Percentiles rank a stretch among this genome's conserved stretches.
These are phyloP conservation scores for Fulica atra DNA, from an alignment of 2,113 vertebrate genomes.

Conservation along the genomic window DNA sequence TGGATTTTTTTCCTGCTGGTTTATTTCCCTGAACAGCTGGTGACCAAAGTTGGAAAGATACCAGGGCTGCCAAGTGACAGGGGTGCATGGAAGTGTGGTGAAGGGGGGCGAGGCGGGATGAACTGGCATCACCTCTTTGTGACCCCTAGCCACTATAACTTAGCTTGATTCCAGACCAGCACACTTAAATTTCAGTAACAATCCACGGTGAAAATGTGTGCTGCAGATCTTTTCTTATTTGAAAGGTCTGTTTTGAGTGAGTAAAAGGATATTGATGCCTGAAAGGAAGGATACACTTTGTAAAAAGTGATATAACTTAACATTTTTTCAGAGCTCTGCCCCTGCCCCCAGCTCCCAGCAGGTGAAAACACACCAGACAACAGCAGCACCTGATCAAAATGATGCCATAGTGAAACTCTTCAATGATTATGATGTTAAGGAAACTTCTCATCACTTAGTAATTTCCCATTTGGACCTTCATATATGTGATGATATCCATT, in stretches of 20 bases:
- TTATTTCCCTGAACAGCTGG: background rate
- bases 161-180: background rate
- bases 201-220: background rate
- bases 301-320: slow-evolving; percentile 11
- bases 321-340: slow-evolving; percentile 81
- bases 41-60: background rate
- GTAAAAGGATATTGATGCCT: background rate
- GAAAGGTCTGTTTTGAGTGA: background rate
- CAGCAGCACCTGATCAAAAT: slow-evolving; percentile 81
- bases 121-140: background rate
- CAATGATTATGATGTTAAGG: slow-evolving; percentile 89
- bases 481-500: slow-evolving; percentile 96
- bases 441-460: slow-evolving; percentile 96
- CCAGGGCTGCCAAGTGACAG: background rate
- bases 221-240: background rate
- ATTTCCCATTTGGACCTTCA: slow-evolving; percentile 96
- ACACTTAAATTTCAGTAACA: background rate
- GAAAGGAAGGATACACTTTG: background rate
- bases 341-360: slow-evolving; percentile 82
- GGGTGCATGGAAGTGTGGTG: background rate
- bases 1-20: background rate
- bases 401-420: slow-evolving; percentile 91
- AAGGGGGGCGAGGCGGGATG: background rate
- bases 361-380: slow-evolving; percentile 83
- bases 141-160: background rate